These are phyloP conservation scores for Epizoanthus rinbou DNA, from an alignment of 92 coral and sea anemone species.

Conservation along the genomic window DNA sequence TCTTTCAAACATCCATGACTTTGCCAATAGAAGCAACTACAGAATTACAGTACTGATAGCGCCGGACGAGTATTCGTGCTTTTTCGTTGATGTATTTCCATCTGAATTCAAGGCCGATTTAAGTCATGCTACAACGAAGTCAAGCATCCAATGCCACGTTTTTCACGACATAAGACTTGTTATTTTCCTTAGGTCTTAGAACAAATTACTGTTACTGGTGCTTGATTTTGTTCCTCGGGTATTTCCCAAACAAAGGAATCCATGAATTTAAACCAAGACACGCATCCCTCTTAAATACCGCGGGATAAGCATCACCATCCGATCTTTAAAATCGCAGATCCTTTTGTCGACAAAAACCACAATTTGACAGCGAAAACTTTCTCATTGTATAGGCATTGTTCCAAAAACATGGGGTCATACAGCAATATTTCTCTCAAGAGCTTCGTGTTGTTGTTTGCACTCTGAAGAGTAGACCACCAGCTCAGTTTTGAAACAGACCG, in stretches of 20 bases:
- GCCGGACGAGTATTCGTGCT: no score
- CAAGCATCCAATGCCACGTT: not conserved
- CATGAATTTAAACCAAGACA: not conserved
- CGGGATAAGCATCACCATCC: not conserved
- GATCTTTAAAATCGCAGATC: not conserved
- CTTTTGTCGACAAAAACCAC: not conserved
- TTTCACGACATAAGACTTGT: not conserved
- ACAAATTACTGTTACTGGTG: not conserved
- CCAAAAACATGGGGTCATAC: not conserved
- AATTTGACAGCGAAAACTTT: not conserved
- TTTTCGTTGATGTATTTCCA: no score
- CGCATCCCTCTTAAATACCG: not conserved
- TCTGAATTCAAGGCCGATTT: no score
- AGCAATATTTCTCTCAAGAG: not conserved
- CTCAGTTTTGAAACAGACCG: not conserved
- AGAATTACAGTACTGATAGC: no score
- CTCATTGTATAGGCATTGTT: not conserved
- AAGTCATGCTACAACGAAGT: not conserved
- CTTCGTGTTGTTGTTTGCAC: not conserved
- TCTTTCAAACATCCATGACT: no score
- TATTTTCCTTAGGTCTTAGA: not conserved
- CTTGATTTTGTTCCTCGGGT: not conserved
- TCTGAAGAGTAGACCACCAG: not conserved
- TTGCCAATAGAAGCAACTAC: no score
- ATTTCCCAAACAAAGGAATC: not conserved